Evolutionary conservation across 2,113 vertebrate genomes (phyloP), one percentile per base, ranked within the genome.

Genomic region (Melanocharis versteri): DNA sequence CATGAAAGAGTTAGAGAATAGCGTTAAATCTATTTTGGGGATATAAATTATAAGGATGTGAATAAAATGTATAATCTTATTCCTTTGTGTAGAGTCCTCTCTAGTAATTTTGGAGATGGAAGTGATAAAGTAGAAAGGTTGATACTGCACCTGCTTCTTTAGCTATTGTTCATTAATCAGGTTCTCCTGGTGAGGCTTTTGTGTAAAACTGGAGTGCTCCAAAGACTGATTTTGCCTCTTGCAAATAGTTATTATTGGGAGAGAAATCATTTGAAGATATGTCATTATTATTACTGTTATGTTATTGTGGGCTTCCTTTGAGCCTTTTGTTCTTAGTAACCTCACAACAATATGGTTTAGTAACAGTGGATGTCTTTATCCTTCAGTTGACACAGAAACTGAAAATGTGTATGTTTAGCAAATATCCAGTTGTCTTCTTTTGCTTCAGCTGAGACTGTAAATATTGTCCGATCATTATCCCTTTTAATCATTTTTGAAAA

Each of bases 31-130:
- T 96, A 48, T 93, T 96, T 83, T 68, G 68, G 47, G 51, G 44
- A 45, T 86, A 60, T 71, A 90, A 93, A 73, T 86, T 3, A 85
- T 88, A 85, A 86, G 54, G 58, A 58, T 88, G 51, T 88, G 79
- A 78, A 70, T 92, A 80, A 94, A 92, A 80, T n/a, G 17, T 71
- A 65, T 88, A 80, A 92, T 94, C 85, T 73, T 58, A 66, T 26
- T 97, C 83, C 75, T 91, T 85, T 94, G 58, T 94, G 20, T 92
- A 56, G 58, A 70, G 14, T 77, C 60, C 14, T 90, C 39, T 77
- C 42, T 60, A 83, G 68, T 90, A 90, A 88, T 95, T 77, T 92
- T 35, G 48, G 60, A 88, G 79, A 66, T 79, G 37, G 71, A 83
- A 75, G 44, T 42, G 68, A 64, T 88, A 37, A 86, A 91, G 58